A percentile compares a stretch with the other conserved stretches of the same genome.
Evolutionary conservation across 1,140 invertebrate genomes (phyloP).

Genomic region (Probaryconus sp.): DNA sequence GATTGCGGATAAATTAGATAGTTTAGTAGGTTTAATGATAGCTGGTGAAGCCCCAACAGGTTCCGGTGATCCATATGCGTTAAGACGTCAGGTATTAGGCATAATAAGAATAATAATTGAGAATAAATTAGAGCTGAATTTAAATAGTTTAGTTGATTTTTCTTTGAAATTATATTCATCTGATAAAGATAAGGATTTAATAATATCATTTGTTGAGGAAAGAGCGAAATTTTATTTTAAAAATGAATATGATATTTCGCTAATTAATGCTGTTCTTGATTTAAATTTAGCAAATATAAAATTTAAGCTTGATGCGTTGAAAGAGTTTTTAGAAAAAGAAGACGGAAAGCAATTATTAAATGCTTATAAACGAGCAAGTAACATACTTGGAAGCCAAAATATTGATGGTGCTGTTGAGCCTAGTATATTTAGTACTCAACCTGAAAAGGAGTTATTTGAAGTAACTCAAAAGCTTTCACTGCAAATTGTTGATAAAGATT

Average conservation of each 20-base stretch:
- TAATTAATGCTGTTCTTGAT: no score
- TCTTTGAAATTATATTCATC: slow-evolving; percentile 17
- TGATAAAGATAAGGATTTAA: slow-evolving; percentile 18
- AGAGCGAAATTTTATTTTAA: slow-evolving; percentile 21
- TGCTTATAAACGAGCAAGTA: no score
- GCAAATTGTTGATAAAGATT: slow-evolving; percentile 19
- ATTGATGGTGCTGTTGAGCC: no score
- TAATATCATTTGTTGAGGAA: slow-evolving; percentile 17
- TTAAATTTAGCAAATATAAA: no score
- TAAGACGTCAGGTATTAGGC: neutral
- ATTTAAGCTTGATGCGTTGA: no score
- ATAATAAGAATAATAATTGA: no score
- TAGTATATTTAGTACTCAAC: no score
- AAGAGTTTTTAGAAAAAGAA: no score
- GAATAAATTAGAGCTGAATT: no score
- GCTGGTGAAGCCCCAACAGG: neutral
- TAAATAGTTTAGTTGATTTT: no score
- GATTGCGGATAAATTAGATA: slow-evolving; percentile 4
- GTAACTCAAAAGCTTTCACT: slow-evolving; percentile 20
- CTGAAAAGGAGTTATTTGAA: slow-evolving; percentile 17
- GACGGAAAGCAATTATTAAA: no score
- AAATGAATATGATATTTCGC: slow-evolving; percentile 19
- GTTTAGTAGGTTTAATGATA: neutral
- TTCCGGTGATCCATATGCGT: neutral
- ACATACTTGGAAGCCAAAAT: no score